Evolutionary conservation across 2,797 vertebrate species (phyloP).

Genomic region (Heteromormyrus szaboi): DNA sequence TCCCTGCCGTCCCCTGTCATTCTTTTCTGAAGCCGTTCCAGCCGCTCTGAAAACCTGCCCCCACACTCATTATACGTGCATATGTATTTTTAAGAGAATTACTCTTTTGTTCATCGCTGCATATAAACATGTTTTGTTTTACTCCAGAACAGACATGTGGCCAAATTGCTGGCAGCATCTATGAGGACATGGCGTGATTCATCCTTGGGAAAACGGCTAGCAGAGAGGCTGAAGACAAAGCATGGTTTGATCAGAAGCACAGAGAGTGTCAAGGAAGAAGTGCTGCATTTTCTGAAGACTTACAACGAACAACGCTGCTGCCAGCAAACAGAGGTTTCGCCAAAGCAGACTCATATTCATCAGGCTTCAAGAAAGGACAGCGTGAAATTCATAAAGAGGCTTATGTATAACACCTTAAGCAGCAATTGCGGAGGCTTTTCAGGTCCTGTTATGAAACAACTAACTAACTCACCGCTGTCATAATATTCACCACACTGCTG

Average conservation of each 20-base stretch:
- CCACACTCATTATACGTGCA: not conserved
- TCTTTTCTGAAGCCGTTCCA: not conserved
- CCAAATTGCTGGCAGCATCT: not conserved
- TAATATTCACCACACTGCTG: not conserved
- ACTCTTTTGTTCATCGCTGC: not conserved
- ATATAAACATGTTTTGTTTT: constrained; percentile 9
- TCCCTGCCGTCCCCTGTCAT: not conserved
- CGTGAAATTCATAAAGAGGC: not conserved
- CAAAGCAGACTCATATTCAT: not conserved
- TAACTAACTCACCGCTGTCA: not conserved
- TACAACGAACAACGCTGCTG: not conserved
- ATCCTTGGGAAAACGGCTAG: not conserved
- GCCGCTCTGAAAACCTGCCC: not conserved
- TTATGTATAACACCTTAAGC: constrained; percentile 3
- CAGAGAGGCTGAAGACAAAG: not conserved
- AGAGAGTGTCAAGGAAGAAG: not conserved
- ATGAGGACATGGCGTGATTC: not conserved
- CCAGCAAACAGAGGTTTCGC: not conserved
- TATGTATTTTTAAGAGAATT: not conserved
- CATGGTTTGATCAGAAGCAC: not conserved
- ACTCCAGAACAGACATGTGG: not conserved
- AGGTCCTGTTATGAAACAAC: not conserved
- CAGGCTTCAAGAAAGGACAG: not conserved
- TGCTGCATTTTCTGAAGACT: not conserved
- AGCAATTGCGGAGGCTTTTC: not conserved